These are phyloP conservation scores for Tragelaphus oryx DNA, from an alignment of 2,797 vertebrate species.

Conservation along the genomic window DNA sequence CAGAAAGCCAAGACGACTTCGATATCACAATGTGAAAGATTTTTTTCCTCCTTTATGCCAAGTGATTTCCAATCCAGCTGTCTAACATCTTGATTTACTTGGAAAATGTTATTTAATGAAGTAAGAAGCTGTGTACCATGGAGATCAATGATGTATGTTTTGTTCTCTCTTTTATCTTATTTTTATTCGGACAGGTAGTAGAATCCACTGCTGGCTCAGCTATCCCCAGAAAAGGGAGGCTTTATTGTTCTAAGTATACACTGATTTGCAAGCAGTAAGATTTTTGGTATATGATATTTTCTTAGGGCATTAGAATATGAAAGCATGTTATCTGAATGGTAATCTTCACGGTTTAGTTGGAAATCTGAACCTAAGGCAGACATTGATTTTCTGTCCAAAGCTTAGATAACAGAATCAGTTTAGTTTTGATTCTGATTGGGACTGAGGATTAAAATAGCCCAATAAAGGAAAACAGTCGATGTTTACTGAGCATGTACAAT, in stretches of 20 bases:
- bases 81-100: not conserved
- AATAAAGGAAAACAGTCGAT: not conserved
- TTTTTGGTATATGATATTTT: not conserved
- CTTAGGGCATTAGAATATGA: not conserved
- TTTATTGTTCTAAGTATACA: not conserved
- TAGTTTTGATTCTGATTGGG: not conserved
- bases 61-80: not conserved
- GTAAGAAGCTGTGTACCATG: not conserved
- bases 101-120: not conserved
- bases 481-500: not conserved
- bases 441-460: not conserved
- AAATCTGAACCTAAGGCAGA: not conserved
- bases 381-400: not conserved
- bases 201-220: not conserved
- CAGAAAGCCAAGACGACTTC: not conserved
- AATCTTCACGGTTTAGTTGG: not conserved
- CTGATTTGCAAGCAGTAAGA: not conserved
- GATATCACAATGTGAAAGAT: not conserved
- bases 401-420: not conserved
- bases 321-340: not conserved
- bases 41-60: not conserved
- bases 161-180: slow-evolving; percentile 8
- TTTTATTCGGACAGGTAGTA: not conserved
- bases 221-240: not conserved
- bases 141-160: not conserved